A percentile compares a stretch with the other conserved stretches of the same genome.
These are phyloP conservation scores for Pseudonaja textilis DNA, from an alignment of 2,113 vertebrate genomes.

Conservation along the genomic window DNA sequence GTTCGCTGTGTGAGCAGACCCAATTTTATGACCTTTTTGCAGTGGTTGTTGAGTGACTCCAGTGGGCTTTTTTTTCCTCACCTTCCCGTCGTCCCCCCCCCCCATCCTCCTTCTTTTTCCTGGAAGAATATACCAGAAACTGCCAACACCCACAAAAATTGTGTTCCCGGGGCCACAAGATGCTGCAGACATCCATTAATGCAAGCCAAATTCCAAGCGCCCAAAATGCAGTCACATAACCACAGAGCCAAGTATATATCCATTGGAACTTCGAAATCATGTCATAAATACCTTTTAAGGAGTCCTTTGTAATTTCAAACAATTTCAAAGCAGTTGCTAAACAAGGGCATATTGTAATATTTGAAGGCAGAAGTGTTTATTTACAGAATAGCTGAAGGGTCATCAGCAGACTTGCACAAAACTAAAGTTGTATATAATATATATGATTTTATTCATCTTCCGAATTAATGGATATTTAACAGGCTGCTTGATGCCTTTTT, in stretches of 20 bases:
- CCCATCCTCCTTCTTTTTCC: neutral
- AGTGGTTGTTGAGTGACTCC: neutral
- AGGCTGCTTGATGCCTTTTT: neutral
- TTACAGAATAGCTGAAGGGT: neutral
- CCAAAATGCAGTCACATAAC: neutral
- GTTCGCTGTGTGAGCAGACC: neutral
- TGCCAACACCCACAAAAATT: neutral
- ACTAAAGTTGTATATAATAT: neutral
- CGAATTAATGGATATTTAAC: neutral
- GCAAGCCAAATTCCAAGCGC: neutral
- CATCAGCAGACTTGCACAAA: neutral
- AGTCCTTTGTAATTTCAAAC: neutral
- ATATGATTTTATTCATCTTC: neutral
- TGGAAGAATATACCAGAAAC: neutral
- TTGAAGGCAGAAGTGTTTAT: neutral
- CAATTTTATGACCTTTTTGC: neutral
- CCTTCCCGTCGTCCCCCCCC: too few species aligned
- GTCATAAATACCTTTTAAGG: neutral
- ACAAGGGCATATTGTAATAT: slow-evolving; percentile 3
- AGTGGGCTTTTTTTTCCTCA: neutral
- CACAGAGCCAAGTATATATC: neutral
- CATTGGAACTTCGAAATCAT: neutral
- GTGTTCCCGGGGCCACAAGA: neutral
- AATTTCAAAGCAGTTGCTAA: neutral
- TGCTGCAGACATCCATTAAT: neutral